Base-by-base conservation (phyloP, 1,140 invertebrate genomes). In the Pantala flavescens region DNA sequence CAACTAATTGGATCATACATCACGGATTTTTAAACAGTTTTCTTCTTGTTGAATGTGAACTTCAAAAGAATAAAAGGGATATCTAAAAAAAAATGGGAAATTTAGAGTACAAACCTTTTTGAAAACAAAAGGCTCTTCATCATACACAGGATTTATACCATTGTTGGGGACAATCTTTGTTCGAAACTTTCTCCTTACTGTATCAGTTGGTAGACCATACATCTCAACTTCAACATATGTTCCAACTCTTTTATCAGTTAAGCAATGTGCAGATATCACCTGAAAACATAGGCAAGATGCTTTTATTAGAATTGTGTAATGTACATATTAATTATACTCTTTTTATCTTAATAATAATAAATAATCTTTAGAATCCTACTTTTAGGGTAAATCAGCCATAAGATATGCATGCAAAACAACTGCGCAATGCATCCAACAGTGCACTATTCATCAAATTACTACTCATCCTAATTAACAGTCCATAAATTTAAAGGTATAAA, bases 171-270 rank as follows among this genome's bases (percentile, higher is more conserved):
- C 92, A 23, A 93, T 93, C 84, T 93, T 92, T 0, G 98, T 99
- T 71, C 93, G 87, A 83, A 98, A 98, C 84, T 95, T 95, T 85
- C 98, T 97, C 43, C 97, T 86, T 16, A 99, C 97, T 0, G 98
- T 99, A 82, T 99, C 98, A 0, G 97, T 97, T 0, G 98, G 97
- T 75, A 99, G 85, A 0, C 98, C 98, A 82, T 97, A 99, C 97
- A 99, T 98, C 81, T 99, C 97, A 28, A 99, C 97, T 83, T 99
- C 98, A 0, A 99, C 96, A 81, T 96, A 99, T 0, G 96, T 98
- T 23, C 96, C 96, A 21, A 95, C 92, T 77, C 96, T 89, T 82
- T 96, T 97, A 79, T 99, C 97, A 2, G 93, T 96, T 71, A 99
- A 84, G 84, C 99, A 98, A 85, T 99, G 97, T 0, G 94, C 90